Percentiles rank a stretch among this genome's conserved stretches.
Conservation (phyloP, 2,113 vertebrate genomes). For the Lophius piscatorius region DNA sequence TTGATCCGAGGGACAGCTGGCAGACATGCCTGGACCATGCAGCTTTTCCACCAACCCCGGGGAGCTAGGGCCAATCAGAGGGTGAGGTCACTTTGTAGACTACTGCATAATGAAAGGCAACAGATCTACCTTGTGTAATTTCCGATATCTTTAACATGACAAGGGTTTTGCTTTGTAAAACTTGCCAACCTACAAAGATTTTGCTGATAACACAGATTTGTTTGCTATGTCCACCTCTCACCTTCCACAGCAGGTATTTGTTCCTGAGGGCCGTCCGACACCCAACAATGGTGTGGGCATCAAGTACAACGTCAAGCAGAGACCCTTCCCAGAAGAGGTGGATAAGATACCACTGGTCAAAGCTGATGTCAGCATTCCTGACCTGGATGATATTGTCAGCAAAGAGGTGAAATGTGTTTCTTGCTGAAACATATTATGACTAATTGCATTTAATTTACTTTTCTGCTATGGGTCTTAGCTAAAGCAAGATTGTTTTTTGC, state of each 20-base stretch:
- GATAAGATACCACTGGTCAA: conserved; percentile 98
- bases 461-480: not conserved
- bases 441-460: not conserved
- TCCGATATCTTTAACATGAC: not conserved
- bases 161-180: not conserved
- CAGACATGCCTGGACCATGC: conserved; percentile 95
- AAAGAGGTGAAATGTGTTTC: conserved; percentile 84
- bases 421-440: not conserved
- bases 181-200: not conserved
- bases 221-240: not conserved
- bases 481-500: no score
- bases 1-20: conserved; percentile 93
- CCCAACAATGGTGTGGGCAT: conserved; percentile 90
- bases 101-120: not conserved
- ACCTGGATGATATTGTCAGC: conserved; percentile 94
- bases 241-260: conserved; percentile 85
- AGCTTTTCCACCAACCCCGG: conserved; percentile 94
- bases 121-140: not conserved
- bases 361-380: conserved; percentile 95
- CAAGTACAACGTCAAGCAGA: conserved; percentile 91
- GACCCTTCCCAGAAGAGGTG: conserved; percentile 95
- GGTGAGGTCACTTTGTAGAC: conserved; percentile 75
- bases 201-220: conserved; percentile 6
- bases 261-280: conserved; percentile 88
- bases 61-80: conserved; percentile 94